Conservation (phyloP, 2,888 invertebrate genomes). For the Megastigmus dorsalis region DNA sequence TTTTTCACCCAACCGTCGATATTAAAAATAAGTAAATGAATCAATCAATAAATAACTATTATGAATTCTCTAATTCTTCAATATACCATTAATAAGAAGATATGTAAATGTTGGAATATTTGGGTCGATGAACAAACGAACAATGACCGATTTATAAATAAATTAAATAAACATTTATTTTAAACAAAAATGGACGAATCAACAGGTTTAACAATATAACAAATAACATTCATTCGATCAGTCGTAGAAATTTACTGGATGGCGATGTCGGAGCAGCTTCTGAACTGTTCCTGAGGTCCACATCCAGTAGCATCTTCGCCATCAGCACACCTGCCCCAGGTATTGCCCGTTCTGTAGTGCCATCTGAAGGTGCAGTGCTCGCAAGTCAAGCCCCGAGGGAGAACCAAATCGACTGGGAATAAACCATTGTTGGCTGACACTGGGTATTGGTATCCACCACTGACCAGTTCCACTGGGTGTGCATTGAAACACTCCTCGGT, state of each 20-base stretch:
- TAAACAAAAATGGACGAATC: no score
- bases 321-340: constrained; percentile 74
- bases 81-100: no score
- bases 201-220: no score
- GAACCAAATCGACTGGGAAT: background rate
- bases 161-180: no score
- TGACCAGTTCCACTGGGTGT: constrained; percentile 67
- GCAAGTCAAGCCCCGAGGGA: constrained; percentile 13
- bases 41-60: no score
- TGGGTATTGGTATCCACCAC: constrained; percentile 59
- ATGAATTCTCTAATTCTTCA: no score
- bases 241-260: constrained; percentile 23
- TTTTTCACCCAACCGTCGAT: no score
- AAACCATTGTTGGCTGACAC: constrained; percentile 59
- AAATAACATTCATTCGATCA: no score
- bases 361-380: constrained; percentile 74
- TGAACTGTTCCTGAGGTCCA: constrained; percentile 76
- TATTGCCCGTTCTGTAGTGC: constrained; percentile 76
- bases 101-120: no score
- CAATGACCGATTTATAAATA: no score
- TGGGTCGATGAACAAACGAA: no score
- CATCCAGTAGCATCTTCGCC: constrained; percentile 72
- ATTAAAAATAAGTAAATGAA: no score
- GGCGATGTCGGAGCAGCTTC: constrained; percentile 75
- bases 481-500: constrained; percentile 76